A percentile compares a stretch with the other conserved stretches of the same genome.
Evolutionary conservation across 2,888 invertebrate species (phyloP).

Genomic region (Pollenia amentaria): DNA sequence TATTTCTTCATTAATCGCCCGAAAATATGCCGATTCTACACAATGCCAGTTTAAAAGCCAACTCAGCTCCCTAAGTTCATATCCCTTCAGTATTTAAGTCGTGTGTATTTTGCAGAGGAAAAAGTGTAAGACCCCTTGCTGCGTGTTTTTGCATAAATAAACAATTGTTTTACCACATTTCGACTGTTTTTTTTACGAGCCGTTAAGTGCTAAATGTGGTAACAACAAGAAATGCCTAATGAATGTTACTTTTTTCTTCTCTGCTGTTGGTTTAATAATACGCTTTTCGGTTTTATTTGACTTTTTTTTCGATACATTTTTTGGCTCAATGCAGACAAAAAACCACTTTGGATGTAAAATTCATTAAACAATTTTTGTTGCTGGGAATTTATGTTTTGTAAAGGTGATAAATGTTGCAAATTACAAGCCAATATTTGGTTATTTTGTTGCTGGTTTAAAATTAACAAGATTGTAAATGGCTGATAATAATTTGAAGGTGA

Average conservation of each 20-base stretch:
- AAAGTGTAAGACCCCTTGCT: constrained; percentile 43
- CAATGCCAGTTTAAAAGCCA: constrained; percentile 30
- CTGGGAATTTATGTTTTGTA: constrained; percentile 54
- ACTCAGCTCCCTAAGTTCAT: constrained; percentile 37
- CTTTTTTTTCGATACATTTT: not conserved
- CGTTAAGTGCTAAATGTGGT: constrained; percentile 83
- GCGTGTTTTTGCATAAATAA: constrained; percentile 64
- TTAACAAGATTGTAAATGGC: constrained; percentile 61
- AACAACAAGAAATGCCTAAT: constrained; percentile 82
- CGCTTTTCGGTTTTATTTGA: constrained; percentile 12
- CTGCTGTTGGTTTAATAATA: not conserved
- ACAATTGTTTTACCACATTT: constrained; percentile 71
- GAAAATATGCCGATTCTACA: constrained; percentile 18
- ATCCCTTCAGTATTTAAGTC: constrained; percentile 10
- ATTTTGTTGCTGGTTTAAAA: constrained; percentile 53
- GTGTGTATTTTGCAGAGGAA: not conserved
- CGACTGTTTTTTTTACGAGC: constrained; percentile 52
- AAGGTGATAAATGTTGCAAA: constrained; percentile 73
- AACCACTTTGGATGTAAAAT: constrained; percentile 38
- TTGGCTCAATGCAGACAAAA: not conserved
- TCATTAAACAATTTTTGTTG: constrained; percentile 46
- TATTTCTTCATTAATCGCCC: constrained; percentile 81
- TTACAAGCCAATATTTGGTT: constrained; percentile 71
- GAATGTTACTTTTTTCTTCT: constrained; percentile 75
- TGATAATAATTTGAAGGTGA: constrained; percentile 48